Evolutionary conservation across 2,797 vertebrate genomes (phyloP).

Genomic region (Otolemur crassicaudatus): DNA sequence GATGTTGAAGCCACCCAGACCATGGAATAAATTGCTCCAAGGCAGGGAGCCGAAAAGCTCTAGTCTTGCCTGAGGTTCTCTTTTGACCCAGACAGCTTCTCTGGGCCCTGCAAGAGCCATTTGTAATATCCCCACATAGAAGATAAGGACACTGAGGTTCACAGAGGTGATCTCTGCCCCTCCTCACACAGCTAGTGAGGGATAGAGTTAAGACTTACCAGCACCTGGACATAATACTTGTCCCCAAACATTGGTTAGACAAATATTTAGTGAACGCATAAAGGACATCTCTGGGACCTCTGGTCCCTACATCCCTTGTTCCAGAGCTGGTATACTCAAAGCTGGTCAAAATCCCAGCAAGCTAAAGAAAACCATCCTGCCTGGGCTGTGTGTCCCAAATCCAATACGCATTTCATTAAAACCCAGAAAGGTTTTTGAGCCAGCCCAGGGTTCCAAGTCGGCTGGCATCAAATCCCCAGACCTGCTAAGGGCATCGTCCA

Average conservation of each 20-base stretch:
- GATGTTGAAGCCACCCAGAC: not conserved
- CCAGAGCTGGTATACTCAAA: not conserved
- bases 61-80: not conserved
- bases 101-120: not conserved
- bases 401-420: not conserved
- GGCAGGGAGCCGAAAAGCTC: not conserved
- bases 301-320: not conserved
- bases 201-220: not conserved
- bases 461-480: not conserved
- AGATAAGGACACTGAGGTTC: not conserved
- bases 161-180: not conserved
- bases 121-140: not conserved
- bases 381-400: no score
- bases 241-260: not conserved
- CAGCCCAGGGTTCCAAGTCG: not conserved
- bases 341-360: not conserved
- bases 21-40: not conserved
- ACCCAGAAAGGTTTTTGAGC: not conserved
- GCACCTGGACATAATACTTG: not conserved
- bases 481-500: not conserved
- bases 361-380: not conserved
- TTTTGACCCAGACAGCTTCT: not conserved
- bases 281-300: not conserved
- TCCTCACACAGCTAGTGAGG: not conserved
- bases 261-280: not conserved